A percentile compares a stretch with the other conserved stretches of the same genome.
These are phyloP conservation scores for Xenopus laevis DNA, from an alignment of 2,113 vertebrate species.

Conservation along the genomic window DNA sequence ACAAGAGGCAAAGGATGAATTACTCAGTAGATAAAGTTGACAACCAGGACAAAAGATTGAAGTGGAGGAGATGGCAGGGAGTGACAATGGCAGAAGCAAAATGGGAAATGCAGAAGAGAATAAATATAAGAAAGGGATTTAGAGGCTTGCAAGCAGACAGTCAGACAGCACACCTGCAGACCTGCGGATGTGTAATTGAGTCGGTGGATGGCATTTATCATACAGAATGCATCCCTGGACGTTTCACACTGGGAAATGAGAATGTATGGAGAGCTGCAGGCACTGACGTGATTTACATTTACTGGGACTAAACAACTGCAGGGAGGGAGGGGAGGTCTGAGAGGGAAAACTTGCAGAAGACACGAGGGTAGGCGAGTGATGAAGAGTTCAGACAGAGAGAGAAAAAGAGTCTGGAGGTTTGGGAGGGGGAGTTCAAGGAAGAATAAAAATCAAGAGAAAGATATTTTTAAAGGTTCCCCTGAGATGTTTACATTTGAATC, in stretches of 20 bases:
- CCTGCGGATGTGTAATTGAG: slow-evolving; percentile 18
- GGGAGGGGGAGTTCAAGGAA: not conserved
- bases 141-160: not conserved
- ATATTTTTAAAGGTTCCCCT: too few species aligned
- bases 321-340: not conserved
- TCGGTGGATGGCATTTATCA: slow-evolving; percentile 34
- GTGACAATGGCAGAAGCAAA: not conserved
- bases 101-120: not conserved
- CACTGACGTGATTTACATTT: slow-evolving; percentile 36
- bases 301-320: not conserved
- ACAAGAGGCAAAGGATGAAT: not conserved
- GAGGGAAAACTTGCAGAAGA: slow-evolving; percentile 6
- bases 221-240: slow-evolving; percentile 29
- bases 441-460: not conserved
- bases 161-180: slow-evolving; percentile 25
- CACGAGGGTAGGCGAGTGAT: not conserved
- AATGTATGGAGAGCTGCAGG: slow-evolving; percentile 26
- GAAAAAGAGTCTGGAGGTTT: not conserved
- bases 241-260: slow-evolving; percentile 29
- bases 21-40: too few species aligned
- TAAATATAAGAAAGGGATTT: not conserved
- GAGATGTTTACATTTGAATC: too few species aligned
- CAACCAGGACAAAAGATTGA: too few species aligned
- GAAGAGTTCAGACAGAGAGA: not conserved
- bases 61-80: not conserved